Evolutionary conservation across 2,113 vertebrate species (phyloP).

Genomic region (Albula glossodonta): DNA sequence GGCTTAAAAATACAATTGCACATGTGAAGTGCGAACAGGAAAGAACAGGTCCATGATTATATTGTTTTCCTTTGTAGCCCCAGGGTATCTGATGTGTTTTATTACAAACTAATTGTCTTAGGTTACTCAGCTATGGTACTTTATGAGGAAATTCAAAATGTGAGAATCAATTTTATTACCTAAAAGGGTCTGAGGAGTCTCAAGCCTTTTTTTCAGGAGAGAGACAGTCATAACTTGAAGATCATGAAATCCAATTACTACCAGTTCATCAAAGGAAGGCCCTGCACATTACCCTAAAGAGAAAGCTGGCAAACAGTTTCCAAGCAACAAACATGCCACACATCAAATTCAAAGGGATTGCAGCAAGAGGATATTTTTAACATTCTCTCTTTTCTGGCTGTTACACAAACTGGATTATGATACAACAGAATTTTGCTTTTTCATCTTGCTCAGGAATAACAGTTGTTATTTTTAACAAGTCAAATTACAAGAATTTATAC

Average conservation of each 20-base stretch:
- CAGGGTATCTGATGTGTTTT: background rate
- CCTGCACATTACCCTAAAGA: background rate
- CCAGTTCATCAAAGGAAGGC: conserved; percentile 11
- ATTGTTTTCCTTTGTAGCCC: background rate
- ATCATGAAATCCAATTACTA: conserved; percentile 16
- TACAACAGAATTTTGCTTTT: background rate
- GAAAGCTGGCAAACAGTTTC: conserved; percentile 25
- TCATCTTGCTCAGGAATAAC: background rate
- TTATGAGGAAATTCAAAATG: background rate
- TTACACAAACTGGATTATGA: conserved; percentile 14
- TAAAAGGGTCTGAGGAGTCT: background rate
- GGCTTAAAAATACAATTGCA: background rate
- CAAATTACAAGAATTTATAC: background rate
- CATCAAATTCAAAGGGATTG: conserved; percentile 9
- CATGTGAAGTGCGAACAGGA: background rate
- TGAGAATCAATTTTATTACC: background rate
- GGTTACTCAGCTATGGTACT: background rate
- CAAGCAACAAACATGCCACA: conserved; percentile 21
- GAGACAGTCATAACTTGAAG: background rate
- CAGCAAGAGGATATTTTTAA: conserved; percentile 20
- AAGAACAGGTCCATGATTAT: background rate
- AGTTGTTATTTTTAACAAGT: background rate
- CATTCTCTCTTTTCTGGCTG: conserved; percentile 7
- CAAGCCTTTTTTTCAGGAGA: background rate
- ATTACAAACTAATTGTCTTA: background rate